These are phyloP conservation scores for Lasioglossum leucozonium DNA, from an alignment of 2,888 invertebrate species.

Conservation along the genomic window DNA sequence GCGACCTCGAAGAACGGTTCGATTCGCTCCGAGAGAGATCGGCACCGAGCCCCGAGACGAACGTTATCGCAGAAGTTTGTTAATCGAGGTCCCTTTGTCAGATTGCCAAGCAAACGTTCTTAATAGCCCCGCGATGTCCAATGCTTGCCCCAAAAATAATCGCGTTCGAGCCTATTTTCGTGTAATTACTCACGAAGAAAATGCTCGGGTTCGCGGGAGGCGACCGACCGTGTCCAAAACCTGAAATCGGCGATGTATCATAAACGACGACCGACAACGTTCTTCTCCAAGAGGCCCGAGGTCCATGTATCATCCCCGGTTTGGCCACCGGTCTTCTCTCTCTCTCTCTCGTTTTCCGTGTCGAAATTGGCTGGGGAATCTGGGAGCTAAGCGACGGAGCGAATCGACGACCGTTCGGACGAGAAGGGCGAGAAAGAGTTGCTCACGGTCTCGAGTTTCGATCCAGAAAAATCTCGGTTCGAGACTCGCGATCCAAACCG, in stretches of 20 bases:
- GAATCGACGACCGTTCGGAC: conserved; percentile 40
- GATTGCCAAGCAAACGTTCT: conserved; percentile 66
- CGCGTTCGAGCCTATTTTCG: conserved; percentile 56
- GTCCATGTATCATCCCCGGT: conserved; percentile 12
- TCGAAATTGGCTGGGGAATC: not conserved
- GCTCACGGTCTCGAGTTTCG: conserved; percentile 28
- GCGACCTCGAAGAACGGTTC: not conserved
- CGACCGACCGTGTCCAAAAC: conserved; percentile 36
- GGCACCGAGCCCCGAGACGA: conserved; percentile 7
- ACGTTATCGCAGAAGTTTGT: conserved; percentile 48
- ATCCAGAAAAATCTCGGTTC: not conserved
- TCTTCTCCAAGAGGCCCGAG: conserved; percentile 20
- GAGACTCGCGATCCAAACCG: not conserved
- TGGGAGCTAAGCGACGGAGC: conserved; percentile 36
- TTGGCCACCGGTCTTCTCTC: conserved; percentile 2
- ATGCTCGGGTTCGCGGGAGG: conserved; percentile 44
- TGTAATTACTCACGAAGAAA: conserved; percentile 62
- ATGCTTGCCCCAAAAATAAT: conserved; percentile 57
- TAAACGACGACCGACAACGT: conserved; percentile 37
- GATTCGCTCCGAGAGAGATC: conserved; percentile 52
- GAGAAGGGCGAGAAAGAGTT: conserved; percentile 16
- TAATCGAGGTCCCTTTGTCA: conserved; percentile 64
- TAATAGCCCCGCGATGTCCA: conserved; percentile 56
- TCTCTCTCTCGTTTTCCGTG: no score
- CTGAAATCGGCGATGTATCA: conserved; percentile 46